Evolutionary conservation across 2,113 vertebrate species (phyloP).

Genomic region (Globicephala melas): DNA sequence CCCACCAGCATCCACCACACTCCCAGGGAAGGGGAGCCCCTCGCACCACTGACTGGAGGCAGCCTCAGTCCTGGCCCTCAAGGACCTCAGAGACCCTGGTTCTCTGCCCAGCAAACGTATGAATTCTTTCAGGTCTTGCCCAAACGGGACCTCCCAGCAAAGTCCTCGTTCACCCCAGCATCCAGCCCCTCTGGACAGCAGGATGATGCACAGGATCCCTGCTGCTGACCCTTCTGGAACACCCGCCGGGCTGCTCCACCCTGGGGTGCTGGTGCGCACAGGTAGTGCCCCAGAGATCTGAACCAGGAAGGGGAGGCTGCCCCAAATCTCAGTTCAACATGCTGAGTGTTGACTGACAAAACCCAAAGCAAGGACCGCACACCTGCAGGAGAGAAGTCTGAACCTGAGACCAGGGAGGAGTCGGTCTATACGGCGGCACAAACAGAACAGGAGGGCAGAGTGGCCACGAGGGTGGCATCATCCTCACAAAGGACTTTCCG

Average conservation of each 20-base stretch:
- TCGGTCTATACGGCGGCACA: rapidly evolving
- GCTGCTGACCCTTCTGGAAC: not conserved
- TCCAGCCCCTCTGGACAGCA: not conserved
- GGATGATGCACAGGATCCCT: rapidly evolving
- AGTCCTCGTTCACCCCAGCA: not conserved
- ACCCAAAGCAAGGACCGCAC: not conserved
- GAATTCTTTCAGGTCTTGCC: not conserved
- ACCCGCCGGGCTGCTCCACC: rapidly evolving
- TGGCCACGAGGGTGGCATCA: rapidly evolving
- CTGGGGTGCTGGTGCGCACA: not conserved
- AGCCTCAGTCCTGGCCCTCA: not conserved
- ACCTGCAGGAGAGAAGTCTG: not conserved
- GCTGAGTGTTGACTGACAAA: not conserved
- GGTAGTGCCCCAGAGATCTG: not conserved
- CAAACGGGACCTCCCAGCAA: not conserved
- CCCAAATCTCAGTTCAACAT: not conserved
- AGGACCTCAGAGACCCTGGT: not conserved
- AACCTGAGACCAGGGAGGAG: not conserved
- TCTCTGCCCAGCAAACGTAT: not conserved
- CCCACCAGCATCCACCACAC: not conserved
- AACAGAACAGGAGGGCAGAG: too few relatives aligned
- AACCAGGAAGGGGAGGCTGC: not conserved
- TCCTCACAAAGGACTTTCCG: too few relatives aligned
- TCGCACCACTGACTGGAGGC: not conserved
- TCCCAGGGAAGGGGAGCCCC: not conserved